A percentile compares a stretch with the other conserved stretches of the same genome.
Evolutionary conservation across 2,113 vertebrate species (phyloP).

Genomic region (Gavia stellata): DNA sequence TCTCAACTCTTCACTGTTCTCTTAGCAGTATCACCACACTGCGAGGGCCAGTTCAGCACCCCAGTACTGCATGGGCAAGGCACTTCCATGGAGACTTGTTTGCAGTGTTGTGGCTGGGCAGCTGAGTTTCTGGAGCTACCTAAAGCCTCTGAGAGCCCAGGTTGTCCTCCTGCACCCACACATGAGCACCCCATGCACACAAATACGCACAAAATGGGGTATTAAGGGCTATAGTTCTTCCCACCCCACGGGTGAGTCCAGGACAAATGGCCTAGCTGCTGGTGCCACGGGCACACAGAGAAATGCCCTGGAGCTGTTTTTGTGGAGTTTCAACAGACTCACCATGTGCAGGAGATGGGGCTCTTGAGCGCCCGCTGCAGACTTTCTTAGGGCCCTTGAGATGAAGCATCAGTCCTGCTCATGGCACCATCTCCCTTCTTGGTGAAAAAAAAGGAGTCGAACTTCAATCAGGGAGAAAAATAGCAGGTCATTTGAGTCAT

Average conservation of each 20-base stretch:
- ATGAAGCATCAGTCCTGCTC: not conserved
- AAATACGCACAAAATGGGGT: not conserved
- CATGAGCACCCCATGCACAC: not conserved
- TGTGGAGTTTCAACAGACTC: not conserved
- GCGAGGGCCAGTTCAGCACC: not conserved
- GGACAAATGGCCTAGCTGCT: not conserved
- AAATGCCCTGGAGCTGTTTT: not conserved
- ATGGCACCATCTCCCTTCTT: not conserved
- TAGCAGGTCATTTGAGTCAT: not conserved
- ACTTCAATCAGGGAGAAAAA: not conserved
- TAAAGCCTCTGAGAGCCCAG: not conserved
- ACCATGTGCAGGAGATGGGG: not conserved
- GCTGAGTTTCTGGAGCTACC: not conserved
- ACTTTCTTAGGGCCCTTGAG: not conserved
- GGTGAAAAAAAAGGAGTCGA: not conserved
- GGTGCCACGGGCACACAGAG: not conserved
- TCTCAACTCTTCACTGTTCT: not conserved
- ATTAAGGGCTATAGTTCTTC: not conserved
- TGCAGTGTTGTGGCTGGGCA: not conserved
- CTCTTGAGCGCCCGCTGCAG: fast-evolving
- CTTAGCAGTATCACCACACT: fast-evolving
- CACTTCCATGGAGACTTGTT: not conserved
- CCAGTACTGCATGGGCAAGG: fast-evolving
- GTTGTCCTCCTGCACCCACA: not conserved
- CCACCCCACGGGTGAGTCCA: not conserved